Base-by-base conservation (phyloP, 2,113 vertebrate genomes). In the Tylochromis polylepis region DNA sequence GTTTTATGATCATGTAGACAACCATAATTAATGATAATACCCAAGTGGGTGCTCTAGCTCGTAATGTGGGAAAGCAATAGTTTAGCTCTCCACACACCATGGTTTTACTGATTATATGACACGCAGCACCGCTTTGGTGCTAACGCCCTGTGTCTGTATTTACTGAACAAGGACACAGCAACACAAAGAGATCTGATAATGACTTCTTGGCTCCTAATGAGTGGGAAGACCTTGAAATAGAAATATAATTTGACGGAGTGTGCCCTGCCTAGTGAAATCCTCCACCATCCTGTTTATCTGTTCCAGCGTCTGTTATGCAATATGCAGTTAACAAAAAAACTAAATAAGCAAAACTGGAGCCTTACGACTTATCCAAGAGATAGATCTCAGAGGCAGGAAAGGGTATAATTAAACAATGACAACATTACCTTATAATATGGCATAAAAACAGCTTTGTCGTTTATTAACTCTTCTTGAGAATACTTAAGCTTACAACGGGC, bases 171-270 rank as follows among this genome's bases (percentile, higher is more conserved):
- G 87, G 86, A 85, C 82, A 84, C 34, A 84, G 29, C 24, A 70
- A 43, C 81, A 88, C 81, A 72, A 83, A 72, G 55, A 85, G 75
- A 90, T 91, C 85, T 85, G 62, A 89, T 75, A 31, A 87, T 72
- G 60, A 81, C 80, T 62, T 82, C 81, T 79, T 49, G 38, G 65
- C 41, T 70, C 59, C 46, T 85, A 89, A 92, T 93, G 62, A 92
- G 89, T 24, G 31, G 83, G 59, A 65, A 80, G 65, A 90, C 92
- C 87, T 83, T 88, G 89, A 91, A 79, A 89, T 89, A 89, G 84
- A 93, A 81, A 90, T 86, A 85, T 36, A 53, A 90, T 90, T 89
- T 90, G 91, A 91, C 81, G 87, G 86, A 57, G 85, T 86, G 80
- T 51, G 56, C 46, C 59, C 88, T 81, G 65, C 83, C 43, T 75